phyloP scores from a whole-genome alignment of 2,113 vertebrate genomes.

The Ardeotis arabs region DNA sequence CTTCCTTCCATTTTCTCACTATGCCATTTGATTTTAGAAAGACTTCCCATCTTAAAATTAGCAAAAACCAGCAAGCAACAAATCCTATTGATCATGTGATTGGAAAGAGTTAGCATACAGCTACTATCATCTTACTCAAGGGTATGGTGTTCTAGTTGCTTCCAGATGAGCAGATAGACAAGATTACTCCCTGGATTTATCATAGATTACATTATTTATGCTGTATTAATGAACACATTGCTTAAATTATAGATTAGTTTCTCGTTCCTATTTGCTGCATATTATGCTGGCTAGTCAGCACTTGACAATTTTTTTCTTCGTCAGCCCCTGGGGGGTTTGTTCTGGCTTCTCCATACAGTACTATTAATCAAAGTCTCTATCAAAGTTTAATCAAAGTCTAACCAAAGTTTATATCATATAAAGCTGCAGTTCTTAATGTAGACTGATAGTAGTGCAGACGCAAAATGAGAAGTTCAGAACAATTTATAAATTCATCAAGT shows the following conservation, averaged over 20 bases:
- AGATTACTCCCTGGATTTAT: conserved; percentile 14
- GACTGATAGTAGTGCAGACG: background rate
- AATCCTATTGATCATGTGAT: background rate
- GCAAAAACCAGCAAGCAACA: background rate
- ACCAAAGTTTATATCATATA: conserved; percentile 19
- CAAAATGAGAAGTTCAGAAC: conserved; percentile 12
- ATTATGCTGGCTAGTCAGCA: background rate
- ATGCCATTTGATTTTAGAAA: background rate
- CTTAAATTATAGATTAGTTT: conserved; percentile 53
- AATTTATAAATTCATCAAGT: background rate
- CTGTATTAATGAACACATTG: conserved; percentile 33
- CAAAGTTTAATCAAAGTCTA: conserved; percentile 56
- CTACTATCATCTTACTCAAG: background rate
- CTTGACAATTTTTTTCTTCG: background rate
- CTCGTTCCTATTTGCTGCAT: conserved; percentile 20
- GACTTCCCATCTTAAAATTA: background rate
- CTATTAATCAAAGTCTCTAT: conserved; percentile 43
- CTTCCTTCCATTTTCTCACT: background rate
- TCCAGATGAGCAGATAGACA: background rate
- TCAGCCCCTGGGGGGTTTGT: background rate
- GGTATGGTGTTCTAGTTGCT: background rate
- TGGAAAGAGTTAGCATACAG: background rate
- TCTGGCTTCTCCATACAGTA: conserved; percentile 10
- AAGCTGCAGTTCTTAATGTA: background rate
- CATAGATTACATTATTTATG: conserved; percentile 37